phyloP scores from a whole-genome alignment of 2,797 vertebrate species.

The Harpagifer antarcticus region DNA sequence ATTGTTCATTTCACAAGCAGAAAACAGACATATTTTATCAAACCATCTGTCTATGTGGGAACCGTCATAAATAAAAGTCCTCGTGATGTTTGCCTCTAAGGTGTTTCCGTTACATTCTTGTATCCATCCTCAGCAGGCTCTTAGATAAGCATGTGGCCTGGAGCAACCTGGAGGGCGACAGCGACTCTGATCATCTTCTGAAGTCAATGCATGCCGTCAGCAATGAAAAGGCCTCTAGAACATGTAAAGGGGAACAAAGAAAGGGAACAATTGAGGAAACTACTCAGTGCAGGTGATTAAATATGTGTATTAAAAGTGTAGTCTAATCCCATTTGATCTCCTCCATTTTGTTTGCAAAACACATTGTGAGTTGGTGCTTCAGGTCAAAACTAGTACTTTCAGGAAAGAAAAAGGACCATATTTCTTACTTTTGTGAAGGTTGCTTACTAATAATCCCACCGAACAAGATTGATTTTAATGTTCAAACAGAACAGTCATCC shows the following conservation, averaged over 20 bases:
- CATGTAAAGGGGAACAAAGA: neutral
- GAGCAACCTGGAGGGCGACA: conserved; percentile 9
- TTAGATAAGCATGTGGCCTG: conserved; percentile 27
- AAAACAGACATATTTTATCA: too few species aligned
- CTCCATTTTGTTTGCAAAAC: conserved; percentile 2
- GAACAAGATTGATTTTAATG: conserved; percentile 20
- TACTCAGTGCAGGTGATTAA: too few species aligned
- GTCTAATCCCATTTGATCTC: too few species aligned
- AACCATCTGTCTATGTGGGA: conserved; percentile 16
- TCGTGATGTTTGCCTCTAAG: conserved; percentile 15
- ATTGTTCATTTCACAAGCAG: too few species aligned
- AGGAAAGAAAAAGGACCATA: neutral
- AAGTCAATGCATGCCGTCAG: neutral
- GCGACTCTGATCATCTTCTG: neutral
- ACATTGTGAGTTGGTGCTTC: neutral
- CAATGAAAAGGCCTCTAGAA: neutral
- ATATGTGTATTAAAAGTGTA: neutral
- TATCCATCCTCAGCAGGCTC: conserved; percentile 14
- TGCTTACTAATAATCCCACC: neutral
- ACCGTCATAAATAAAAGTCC: conserved; percentile 40
- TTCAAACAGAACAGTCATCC: conserved; percentile 8
- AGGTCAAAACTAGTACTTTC: conserved; percentile 6
- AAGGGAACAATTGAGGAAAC: neutral
- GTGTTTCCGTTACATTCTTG: conserved; percentile 48
- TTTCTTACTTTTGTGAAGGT: neutral